These are phyloP conservation scores for Hedya salicella DNA, from an alignment of 2,888 invertebrate species.

Conservation along the genomic window DNA sequence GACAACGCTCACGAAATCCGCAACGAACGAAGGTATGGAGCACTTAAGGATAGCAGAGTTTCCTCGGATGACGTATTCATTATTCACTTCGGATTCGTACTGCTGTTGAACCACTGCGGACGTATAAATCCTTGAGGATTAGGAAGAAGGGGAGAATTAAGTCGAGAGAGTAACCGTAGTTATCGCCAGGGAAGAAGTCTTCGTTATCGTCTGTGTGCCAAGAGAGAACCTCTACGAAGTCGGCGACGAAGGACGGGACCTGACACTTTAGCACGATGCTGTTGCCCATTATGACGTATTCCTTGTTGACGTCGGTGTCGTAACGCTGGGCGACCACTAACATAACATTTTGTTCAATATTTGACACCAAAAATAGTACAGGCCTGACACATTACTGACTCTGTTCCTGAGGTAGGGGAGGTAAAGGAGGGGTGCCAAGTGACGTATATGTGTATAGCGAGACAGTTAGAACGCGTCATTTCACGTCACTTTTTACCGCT, in stretches of 20 bases:
- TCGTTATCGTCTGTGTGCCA: constrained; percentile 92
- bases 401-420: too few species aligned
- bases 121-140: constrained; percentile 46
- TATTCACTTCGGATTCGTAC: constrained; percentile 96
- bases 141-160: constrained; percentile 41
- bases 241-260: constrained; percentile 94
- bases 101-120: constrained; percentile 93
- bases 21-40: constrained; percentile 96
- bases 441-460: too few species aligned
- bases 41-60: constrained; percentile 95
- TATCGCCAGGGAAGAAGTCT: constrained; percentile 87
- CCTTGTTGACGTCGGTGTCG: constrained; percentile 93
- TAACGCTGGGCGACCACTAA: constrained; percentile 92
- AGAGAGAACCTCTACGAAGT: constrained; percentile 92
- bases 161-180: constrained; percentile 81
- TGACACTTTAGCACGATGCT: constrained; percentile 92
- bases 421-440: too few species aligned
- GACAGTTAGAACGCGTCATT: too few species aligned
- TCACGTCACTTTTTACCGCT: too few species aligned
- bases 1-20: constrained; percentile 94
- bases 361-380: too few species aligned
- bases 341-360: constrained; percentile 34
- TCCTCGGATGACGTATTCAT: constrained; percentile 95
- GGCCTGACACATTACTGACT: too few species aligned
- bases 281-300: constrained; percentile 93